These are phyloP conservation scores for Plumapathes pennacea DNA, from an alignment of 92 coral and sea anemone genomes.

Conservation along the genomic window DNA sequence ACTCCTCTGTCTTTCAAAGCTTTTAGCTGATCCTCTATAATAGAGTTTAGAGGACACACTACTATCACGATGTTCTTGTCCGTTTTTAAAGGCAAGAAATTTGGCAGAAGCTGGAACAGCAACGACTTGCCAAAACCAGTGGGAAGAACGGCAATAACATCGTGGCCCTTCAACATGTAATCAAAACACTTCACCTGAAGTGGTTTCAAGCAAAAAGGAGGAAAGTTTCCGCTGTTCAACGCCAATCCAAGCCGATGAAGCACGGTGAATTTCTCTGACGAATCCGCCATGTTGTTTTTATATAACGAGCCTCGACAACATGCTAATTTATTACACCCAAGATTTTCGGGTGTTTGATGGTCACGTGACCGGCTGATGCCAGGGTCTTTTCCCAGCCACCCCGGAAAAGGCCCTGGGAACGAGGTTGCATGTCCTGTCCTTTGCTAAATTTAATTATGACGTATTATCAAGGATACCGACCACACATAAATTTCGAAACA, in stretches of 20 bases:
- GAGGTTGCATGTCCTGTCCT: too few species aligned
- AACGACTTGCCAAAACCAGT: conserved; percentile 70
- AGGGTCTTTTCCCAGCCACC: conserved; percentile 32
- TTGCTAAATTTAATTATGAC: too few species aligned
- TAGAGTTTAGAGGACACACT: conserved; percentile 63
- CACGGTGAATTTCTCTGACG: conserved; percentile 14
- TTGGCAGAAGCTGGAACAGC: conserved; percentile 61
- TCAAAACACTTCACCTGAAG: conserved; percentile 44
- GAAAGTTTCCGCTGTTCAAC: conserved; percentile 14
- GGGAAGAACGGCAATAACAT: conserved; percentile 48
- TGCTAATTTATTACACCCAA: too few species aligned
- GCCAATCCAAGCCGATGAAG: conserved; percentile 9
- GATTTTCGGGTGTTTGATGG: too few species aligned
- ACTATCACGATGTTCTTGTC: conserved; percentile 54
- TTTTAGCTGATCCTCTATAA: conserved; percentile 62
- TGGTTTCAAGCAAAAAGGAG: conserved; percentile 3
- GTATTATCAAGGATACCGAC: too few species aligned
- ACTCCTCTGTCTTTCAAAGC: conserved; percentile 36
- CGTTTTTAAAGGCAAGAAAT: conserved; percentile 51
- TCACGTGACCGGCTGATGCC: conserved; percentile 49
- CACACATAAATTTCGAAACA: too few species aligned
- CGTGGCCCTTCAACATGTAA: conserved; percentile 47
- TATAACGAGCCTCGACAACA: too few species aligned
- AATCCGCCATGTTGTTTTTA: too few species aligned
- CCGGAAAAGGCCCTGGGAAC: not conserved